phyloP scores from a whole-genome alignment of 2,888 invertebrate genomes.

The Orthonychiurus folsomi region DNA sequence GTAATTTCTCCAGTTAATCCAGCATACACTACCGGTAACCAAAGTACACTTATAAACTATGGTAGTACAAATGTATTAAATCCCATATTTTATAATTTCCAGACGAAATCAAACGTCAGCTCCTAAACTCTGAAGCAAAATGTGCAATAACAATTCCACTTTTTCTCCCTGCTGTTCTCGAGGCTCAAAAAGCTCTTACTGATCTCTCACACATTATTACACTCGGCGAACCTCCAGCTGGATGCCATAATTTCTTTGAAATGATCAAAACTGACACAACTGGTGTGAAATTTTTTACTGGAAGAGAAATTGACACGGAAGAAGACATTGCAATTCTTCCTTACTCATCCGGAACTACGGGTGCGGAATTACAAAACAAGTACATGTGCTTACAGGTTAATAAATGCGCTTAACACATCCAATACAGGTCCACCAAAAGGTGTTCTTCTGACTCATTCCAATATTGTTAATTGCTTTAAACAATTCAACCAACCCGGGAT shows the following conservation, averaged over 20 bases:
- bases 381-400: too few relatives aligned
- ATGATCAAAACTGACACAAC: conserved; percentile 29
- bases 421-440: conserved; percentile 31
- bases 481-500: conserved; percentile 21
- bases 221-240: conserved; percentile 34
- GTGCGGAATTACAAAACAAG: too few relatives aligned
- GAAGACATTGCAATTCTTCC: conserved; percentile 49
- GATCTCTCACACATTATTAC: conserved; percentile 26
- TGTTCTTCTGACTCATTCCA: conserved; percentile 32
- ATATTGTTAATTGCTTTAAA: conserved; percentile 25
- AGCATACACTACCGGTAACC: conserved; percentile 27
- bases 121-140: conserved; percentile 27
- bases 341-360: conserved; percentile 61
- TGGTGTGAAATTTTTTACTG: conserved; percentile 22
- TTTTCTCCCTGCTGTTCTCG: conserved; percentile 22
- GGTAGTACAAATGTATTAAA: too few relatives aligned
- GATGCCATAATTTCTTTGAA: conserved; percentile 26
- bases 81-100: too few relatives aligned
- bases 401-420: too few relatives aligned
- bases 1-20: conserved; percentile 41
- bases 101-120: conserved; percentile 38
- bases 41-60: too few relatives aligned
- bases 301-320: conserved; percentile 22
- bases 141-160: conserved; percentile 29
- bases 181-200: conserved; percentile 12